These are phyloP conservation scores for Colletes gigas DNA, from an alignment of 1,140 invertebrate species.

Conservation along the genomic window DNA sequence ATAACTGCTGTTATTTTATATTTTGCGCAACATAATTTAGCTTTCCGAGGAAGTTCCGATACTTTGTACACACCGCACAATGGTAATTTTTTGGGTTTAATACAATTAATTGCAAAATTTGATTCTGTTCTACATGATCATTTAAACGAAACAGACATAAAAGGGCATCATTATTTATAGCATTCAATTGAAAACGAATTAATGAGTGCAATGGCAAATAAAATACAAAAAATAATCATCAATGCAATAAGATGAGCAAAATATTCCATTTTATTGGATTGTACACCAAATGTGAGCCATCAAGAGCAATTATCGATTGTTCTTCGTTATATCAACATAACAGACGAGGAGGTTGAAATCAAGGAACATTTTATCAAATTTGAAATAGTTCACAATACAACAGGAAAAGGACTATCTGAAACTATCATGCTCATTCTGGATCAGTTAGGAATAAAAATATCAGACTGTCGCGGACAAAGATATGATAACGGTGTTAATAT, in stretches of 20 bases:
- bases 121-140: constrained; percentile 55
- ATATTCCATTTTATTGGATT: constrained; percentile 48
- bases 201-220: constrained; percentile 31
- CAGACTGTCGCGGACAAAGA: constrained; percentile 68
- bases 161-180: constrained; percentile 44
- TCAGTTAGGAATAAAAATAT: constrained; percentile 39
- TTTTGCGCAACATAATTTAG: constrained; percentile 52
- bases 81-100: constrained; percentile 57
- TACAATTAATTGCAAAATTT: constrained; percentile 56
- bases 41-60: constrained; percentile 46
- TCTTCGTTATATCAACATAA: constrained; percentile 48
- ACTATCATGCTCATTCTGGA: constrained; percentile 42
- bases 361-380: constrained; percentile 57
- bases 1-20: constrained; percentile 45
- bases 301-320: constrained; percentile 52
- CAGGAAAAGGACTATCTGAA: constrained; percentile 51
- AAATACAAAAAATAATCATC: constrained; percentile 35
- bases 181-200: constrained; percentile 53
- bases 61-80: constrained; percentile 51
- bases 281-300: constrained; percentile 45
- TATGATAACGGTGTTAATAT: constrained; percentile 75
- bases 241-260: constrained; percentile 12
- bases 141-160: constrained; percentile 41
- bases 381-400: constrained; percentile 32
- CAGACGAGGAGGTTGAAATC: constrained; percentile 37